Percentiles rank a stretch among this genome's conserved stretches.
Evolutionary conservation across 2,797 vertebrate species (phyloP).

Genomic region (Enteromius mattozi): DNA sequence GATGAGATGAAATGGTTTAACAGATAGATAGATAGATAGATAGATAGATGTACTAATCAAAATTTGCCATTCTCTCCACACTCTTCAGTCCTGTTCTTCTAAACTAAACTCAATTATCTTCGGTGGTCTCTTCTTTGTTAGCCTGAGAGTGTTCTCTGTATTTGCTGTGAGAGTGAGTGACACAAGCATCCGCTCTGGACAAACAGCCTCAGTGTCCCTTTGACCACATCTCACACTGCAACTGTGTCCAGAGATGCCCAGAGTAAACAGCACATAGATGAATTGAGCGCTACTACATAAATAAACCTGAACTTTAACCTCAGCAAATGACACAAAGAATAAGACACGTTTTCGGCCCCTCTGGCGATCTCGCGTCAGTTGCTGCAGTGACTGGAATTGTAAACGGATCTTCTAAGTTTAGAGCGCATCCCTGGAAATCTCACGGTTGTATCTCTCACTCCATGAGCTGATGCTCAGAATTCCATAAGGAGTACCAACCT

Average conservation of each 20-base stretch:
- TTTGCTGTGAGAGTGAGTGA: constrained; percentile 41
- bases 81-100: not conserved
- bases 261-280: constrained; percentile 70
- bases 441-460: constrained; percentile 2
- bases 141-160: constrained; percentile 19
- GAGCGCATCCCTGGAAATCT: constrained; percentile 26
- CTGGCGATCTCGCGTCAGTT: not conserved
- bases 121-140: not conserved
- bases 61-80: not conserved
- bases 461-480: constrained; percentile 43
- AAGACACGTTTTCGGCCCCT: not conserved
- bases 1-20: not conserved
- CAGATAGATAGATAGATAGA: not conserved
- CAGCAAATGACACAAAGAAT: constrained; percentile 52
- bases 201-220: constrained; percentile 38
- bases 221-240: constrained; percentile 30
- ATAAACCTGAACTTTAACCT: constrained; percentile 75
- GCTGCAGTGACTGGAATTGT: constrained; percentile 28
- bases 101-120: constrained; percentile 8
- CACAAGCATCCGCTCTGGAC: constrained; percentile 32
- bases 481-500: constrained; percentile 73
- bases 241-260: constrained; percentile 60
- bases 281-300: constrained; percentile 73
- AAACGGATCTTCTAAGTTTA: constrained; percentile 45
- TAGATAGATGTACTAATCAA: not conserved